Percentiles rank a stretch among this genome's conserved stretches.
These are phyloP conservation scores for Ciona savignyi DNA, from an alignment of 23 tunicate genomes.

Conservation along the genomic window DNA sequence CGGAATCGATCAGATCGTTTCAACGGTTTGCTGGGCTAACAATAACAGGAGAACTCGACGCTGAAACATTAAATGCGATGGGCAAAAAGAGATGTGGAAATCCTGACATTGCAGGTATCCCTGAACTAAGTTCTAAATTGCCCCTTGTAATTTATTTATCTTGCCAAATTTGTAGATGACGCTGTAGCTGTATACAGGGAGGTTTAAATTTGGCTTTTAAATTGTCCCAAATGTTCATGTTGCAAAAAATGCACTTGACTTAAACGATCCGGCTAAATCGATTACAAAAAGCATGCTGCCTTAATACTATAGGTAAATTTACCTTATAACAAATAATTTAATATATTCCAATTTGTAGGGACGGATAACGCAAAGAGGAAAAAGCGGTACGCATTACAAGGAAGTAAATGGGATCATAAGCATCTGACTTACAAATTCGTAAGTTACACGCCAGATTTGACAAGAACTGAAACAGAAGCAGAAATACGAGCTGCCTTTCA, in stretches of 20 bases:
- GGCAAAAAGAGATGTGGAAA: slow-evolving; percentile 33
- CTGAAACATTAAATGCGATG: slow-evolving; percentile 29
- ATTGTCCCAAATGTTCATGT: too few species aligned
- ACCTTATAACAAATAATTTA: too few species aligned
- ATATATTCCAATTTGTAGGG: slow-evolving; percentile 13
- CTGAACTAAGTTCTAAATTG: neutral
- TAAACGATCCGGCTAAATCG: too few species aligned
- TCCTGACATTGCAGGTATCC: slow-evolving; percentile 28
- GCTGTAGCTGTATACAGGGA: too few species aligned
- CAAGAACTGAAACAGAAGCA: slow-evolving; percentile 12
- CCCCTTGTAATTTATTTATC: neutral
- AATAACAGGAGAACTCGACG: slow-evolving; percentile 64
- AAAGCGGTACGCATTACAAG: slow-evolving; percentile 65
- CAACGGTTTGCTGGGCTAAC: slow-evolving; percentile 67
- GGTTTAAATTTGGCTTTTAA: too few species aligned
- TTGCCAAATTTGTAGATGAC: too few species aligned
- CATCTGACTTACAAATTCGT: slow-evolving; percentile 43
- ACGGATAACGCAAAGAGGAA: slow-evolving; percentile 53
- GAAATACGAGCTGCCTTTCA: slow-evolving; percentile 54
- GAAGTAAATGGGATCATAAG: slow-evolving; percentile 51
- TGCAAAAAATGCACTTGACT: too few species aligned
- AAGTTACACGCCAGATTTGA: slow-evolving; percentile 27
- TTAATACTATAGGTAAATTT: too few species aligned
- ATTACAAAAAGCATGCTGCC: too few species aligned
- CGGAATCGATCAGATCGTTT: slow-evolving; percentile 26